Evolutionary conservation across 2,888 invertebrate species (phyloP).

Genomic region (Acrobasis repandana): DNA sequence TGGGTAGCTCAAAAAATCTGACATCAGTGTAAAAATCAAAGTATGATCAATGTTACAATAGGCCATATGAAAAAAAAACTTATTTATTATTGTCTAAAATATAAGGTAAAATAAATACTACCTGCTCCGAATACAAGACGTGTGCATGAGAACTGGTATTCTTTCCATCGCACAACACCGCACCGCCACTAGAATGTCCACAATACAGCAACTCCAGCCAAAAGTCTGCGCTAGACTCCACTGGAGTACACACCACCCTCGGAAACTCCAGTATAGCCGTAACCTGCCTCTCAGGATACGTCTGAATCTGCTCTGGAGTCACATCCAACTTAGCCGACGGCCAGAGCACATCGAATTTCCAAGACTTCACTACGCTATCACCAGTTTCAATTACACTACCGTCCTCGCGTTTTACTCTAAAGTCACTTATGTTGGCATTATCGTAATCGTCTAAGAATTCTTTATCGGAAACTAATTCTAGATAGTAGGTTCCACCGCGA

Average conservation of each 20-base stretch:
- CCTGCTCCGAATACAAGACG: conserved; percentile 89
- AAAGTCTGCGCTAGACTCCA: conserved; percentile 86
- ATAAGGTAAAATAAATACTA: too few species aligned
- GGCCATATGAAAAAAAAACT: too few species aligned
- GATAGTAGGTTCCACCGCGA: conserved; percentile 85
- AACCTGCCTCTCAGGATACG: conserved; percentile 90
- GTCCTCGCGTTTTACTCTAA: conserved; percentile 58
- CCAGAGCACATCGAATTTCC: conserved; percentile 91
- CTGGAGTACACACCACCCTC: conserved; percentile 86
- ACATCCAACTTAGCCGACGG: conserved; percentile 88
- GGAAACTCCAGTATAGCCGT: conserved; percentile 89
- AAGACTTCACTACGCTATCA: conserved; percentile 72
- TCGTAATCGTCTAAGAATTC: conserved; percentile 59
- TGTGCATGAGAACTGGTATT: conserved; percentile 81
- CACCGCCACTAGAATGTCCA: conserved; percentile 85
- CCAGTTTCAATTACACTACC: conserved; percentile 68
- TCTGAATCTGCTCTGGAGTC: conserved; percentile 89
- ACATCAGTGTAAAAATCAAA: too few species aligned
- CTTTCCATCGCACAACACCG: conserved; percentile 86
- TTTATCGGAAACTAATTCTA: conserved; percentile 68
- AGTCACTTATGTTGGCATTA: conserved; percentile 38
- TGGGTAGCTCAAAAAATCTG: too few species aligned
- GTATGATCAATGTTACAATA: too few species aligned
- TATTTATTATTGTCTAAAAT: too few species aligned
- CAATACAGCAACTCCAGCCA: conserved; percentile 92